Base-by-base conservation (phyloP, 2,888 invertebrate species). In the Mellilla xanthometata region DNA sequence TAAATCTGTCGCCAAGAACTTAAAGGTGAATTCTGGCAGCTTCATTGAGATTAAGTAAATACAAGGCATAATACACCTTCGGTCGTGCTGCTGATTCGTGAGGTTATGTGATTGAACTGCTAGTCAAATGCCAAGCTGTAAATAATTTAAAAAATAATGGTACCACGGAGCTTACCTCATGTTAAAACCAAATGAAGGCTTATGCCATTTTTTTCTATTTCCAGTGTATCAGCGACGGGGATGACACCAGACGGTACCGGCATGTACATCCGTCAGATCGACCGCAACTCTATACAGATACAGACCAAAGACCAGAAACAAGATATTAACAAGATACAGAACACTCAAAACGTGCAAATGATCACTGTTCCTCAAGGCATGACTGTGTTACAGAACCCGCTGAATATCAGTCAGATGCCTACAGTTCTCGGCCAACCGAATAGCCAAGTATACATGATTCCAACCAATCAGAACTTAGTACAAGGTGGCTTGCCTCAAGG, bases 361-460 rank as follows among this genome's bases (percentile, higher is more conserved):
- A 86, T 89, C 48, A 86, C 86, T 0, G 84, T 89, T 0, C 88
- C 88, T 0, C 86, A 76, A 33, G 88, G 88, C 23, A 88, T 88
- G 87, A 87, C 88, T 0, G 84, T 89, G 0, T 58, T 89, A 1
- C 88, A 88, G 48, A 88, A 87, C 51, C 87, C 83, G 0, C 53
- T 89, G 3, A 87, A 84, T 47, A 76, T 89, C 27, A 67, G 81
- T 51, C 88, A 88, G 54, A 77, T 86, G 67, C 85, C 80, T 2
- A 76, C 81, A 0, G 63, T 87, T 42, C 65, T 88, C 2, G 86
- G 86, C 0, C 89, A 88, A 44, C 80, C 71, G 0, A 87, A 87
- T 50, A 84, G 81, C 56, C 89, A 89, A 62, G 88, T 89, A 0
- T 88, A 88, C 56, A 88, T 88, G 87, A 87, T 88, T 60, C 87